Base-by-base conservation (phyloP, 2,888 invertebrate species). In the Rhimphoctona megacephalus region DNA sequence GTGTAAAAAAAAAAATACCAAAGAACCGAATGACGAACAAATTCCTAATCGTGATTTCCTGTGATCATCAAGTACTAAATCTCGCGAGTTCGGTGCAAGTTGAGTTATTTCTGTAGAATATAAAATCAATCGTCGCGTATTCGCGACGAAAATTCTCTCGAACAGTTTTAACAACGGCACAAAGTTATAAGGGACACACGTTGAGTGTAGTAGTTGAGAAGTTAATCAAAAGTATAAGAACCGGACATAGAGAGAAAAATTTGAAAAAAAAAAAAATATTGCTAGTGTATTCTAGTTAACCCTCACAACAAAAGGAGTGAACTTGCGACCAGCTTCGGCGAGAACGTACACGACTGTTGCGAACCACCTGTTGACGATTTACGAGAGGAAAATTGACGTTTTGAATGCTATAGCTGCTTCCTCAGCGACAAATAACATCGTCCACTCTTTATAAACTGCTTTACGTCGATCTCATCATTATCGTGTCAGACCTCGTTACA, bases 361-460 rank as follows among this genome's bases (percentile, higher is more conserved):
- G 85, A 93, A 92, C 92, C 93, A 93, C 93, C 93, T 93, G 93
- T 93, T 93, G 93, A 92, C 91, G 91, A 91, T 92, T 90, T 90
- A 91, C 92, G 90, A 90, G 90, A 87, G 90, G 89, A 91, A 90
- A 91, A 91, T 91, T 90, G 90, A 89, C 89, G 89, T 84, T 81
- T 57, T 76, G 49, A 69, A 69, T 36, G 57, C 57, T 69, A 80
- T 72, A 67, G 81, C 81, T 73, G 52, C 78, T 25, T 61, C 46
- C 30, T 64, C 79, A 33, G 43, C 43, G 67, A 67, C 43, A 49
- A 78, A 43, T 72, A 80, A 11, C 57, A 52, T 64, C 80, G 22
- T 25, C 49, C 30, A 67, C 17, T 61, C 36, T 57, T 43, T 54
- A 43, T 17, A 43, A n/a, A 39, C 25, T 61, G 36, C 69, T n/a